These are phyloP conservation scores for Eledone cirrhosa DNA, from an alignment of 2,888 invertebrate species.

Conservation along the genomic window DNA sequence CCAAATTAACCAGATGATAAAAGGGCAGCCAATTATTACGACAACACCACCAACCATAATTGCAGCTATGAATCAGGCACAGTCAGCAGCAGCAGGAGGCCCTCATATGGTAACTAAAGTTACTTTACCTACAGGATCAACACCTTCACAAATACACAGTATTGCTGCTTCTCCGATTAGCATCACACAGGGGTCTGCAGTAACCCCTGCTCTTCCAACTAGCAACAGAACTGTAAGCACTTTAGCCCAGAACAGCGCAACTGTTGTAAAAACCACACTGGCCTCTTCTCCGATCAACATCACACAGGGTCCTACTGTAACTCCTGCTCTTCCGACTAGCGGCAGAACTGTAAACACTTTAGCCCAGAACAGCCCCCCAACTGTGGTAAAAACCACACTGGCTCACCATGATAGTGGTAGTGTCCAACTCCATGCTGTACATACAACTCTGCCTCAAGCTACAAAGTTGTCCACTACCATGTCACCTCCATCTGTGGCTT, in stretches of 20 bases:
- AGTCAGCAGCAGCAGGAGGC: constrained; percentile 50
- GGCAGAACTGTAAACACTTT: too few relatives aligned
- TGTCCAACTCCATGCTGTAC: constrained; percentile 46
- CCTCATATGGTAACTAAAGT: constrained; percentile 49
- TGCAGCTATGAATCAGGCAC: constrained; percentile 58
- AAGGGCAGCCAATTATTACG: constrained; percentile 55
- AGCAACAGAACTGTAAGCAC: constrained; percentile 30
- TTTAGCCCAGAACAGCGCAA: constrained; percentile 28
- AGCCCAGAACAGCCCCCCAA: too few relatives aligned
- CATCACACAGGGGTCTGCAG: constrained; percentile 37
- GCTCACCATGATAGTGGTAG: constrained; percentile 40
- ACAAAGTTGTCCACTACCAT: constrained; percentile 33
- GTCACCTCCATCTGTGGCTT: constrained; percentile 34
- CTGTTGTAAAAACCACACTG: constrained; percentile 43
- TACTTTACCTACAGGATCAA: constrained; percentile 40
- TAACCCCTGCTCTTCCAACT: constrained; percentile 28
- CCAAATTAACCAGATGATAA: constrained; percentile 64
- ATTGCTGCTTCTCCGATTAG: constrained; percentile 43
- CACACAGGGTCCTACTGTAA: too few relatives aligned
- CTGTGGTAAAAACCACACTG: too few relatives aligned
- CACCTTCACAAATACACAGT: constrained; percentile 52
- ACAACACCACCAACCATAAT: constrained; percentile 50
- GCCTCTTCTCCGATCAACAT: too few relatives aligned
- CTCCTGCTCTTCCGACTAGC: too few relatives aligned
- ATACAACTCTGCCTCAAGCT: constrained; percentile 34